Percentiles rank a stretch among this genome's conserved stretches.
phyloP scores from a whole-genome alignment of 1,140 invertebrate species.

The Sycobia sp. region DNA sequence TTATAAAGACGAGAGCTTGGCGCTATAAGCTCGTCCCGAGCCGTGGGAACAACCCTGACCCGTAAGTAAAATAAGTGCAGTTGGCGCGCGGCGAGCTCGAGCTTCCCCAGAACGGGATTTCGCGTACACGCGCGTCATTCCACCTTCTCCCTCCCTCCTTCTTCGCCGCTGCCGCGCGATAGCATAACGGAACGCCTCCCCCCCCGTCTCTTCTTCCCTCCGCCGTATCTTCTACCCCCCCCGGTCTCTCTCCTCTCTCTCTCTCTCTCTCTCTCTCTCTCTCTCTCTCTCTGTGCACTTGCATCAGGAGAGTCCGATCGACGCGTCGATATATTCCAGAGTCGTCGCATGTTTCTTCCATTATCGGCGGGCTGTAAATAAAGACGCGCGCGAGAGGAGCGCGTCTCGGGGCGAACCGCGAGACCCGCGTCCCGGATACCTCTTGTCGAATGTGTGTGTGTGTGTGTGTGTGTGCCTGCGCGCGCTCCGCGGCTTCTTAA shows the following conservation, averaged over 20 bases:
- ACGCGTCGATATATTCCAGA: slow-evolving; percentile 44
- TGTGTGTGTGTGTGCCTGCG: too few species aligned
- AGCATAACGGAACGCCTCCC: slow-evolving; percentile 13
- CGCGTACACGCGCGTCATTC: background rate
- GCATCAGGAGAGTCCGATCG: slow-evolving; percentile 46
- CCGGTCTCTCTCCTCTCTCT: slow-evolving; percentile 24
- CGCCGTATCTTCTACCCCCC: slow-evolving; percentile 24
- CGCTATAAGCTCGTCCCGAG: background rate
- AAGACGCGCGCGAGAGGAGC: slow-evolving; percentile 22
- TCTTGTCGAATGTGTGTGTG: too few species aligned
- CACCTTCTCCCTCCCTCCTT: background rate
- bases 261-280: too few species aligned
- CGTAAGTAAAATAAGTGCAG: slow-evolving; percentile 23
- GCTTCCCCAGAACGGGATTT: slow-evolving; percentile 33
- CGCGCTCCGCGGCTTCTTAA: too few species aligned
- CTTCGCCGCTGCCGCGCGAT: background rate
- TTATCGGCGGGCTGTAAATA: slow-evolving; percentile 50
- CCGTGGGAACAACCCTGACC: slow-evolving; percentile 27
- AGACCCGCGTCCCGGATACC: too few species aligned
- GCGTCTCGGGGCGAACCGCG: background rate
- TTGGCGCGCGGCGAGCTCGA: too few species aligned
- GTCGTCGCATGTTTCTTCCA: slow-evolving; percentile 51
- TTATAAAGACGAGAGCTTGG: too few species aligned
- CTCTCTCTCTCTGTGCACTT: too few species aligned
- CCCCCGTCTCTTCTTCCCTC: slow-evolving; percentile 3